Evolutionary conservation across 2,113 vertebrate genomes (phyloP).

Genomic region (Antigone vipio): DNA sequence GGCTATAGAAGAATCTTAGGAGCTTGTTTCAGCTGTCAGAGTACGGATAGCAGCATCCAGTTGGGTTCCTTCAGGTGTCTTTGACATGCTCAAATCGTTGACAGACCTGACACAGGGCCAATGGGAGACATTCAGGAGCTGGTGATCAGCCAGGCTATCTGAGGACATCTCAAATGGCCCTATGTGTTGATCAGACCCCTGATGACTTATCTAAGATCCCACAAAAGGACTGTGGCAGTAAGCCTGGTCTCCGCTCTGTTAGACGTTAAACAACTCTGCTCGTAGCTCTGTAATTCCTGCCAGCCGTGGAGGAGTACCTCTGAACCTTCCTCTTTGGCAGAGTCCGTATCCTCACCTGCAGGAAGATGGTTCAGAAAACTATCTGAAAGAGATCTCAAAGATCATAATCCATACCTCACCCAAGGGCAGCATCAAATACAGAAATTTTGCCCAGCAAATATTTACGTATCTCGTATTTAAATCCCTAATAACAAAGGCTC

Average conservation of each 20-base stretch:
- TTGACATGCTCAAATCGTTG: fast-evolving
- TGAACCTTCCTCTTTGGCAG: not conserved
- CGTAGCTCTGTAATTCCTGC: not conserved
- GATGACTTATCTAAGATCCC: not conserved
- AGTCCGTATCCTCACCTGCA: not conserved
- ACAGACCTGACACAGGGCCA: not conserved
- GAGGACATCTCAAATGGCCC: not conserved
- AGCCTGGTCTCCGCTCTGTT: not conserved
- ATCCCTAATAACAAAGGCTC: not conserved
- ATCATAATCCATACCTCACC: not conserved
- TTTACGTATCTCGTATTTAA: not conserved
- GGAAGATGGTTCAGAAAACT: not conserved
- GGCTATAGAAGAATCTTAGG: not conserved
- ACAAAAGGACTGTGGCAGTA: not conserved
- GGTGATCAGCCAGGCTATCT: not conserved
- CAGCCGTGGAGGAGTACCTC: not conserved
- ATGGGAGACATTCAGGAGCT: not conserved
- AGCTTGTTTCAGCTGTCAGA: not conserved
- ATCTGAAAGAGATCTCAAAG: not conserved
- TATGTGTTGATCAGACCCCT: not conserved
- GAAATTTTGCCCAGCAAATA: not conserved
- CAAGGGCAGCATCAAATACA: not conserved
- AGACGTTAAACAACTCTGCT: not conserved
- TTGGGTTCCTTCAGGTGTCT: not conserved
- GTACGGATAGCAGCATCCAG: not conserved